Evolutionary conservation across 2,888 invertebrate genomes (phyloP), one percentile per base, ranked within the genome.

Genomic region (Digitonthophagus gazella): DNA sequence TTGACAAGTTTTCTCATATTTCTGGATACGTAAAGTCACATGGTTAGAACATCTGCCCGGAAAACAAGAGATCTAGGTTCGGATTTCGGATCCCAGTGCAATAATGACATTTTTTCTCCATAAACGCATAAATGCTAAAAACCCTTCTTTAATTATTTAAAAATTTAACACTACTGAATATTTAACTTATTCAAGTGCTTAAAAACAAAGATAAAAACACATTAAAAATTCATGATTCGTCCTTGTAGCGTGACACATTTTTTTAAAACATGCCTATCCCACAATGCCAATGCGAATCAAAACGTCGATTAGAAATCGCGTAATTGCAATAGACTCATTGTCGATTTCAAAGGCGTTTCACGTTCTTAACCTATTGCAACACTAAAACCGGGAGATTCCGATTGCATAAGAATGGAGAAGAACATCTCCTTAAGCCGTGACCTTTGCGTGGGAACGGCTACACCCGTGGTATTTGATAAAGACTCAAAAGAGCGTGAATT

Each of bases 361-460:
- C 28, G 28, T 44, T 44, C 28, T 44, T 44, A 44, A 44, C 28
- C 28, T 44, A 44, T 44, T 44, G 28, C 28, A 44, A 44, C 28
- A 44, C 28, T 11, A 11, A 44, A 44, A 44, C 28, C 8, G 28
- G 28, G 28, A 44, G 28, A 44, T 44, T 44, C 28, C 28, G 28
- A 44, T 44, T 44, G 28, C 28, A 5, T 11, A 44, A 44, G 28
- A 44, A 3, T 8, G 18, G 18, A 18, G 57, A 15, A 18, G 19
- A n/a, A n/a, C 19, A 20, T 61, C 61, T 61, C 19, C 61, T 19
- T n/a, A 61, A 61, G 20, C 61, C 61, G 19, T 61, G 61, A 61
- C 61, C 61, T 61, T 61, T 61, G 20, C 61, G 61, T 61, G 61
- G 61, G 61, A 61, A 61, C 18, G 61, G 61, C 20, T 61, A 61